These are phyloP conservation scores for Rhinichthys klamathensis DNA, from an alignment of 2,113 vertebrate species.

Conservation along the genomic window DNA sequence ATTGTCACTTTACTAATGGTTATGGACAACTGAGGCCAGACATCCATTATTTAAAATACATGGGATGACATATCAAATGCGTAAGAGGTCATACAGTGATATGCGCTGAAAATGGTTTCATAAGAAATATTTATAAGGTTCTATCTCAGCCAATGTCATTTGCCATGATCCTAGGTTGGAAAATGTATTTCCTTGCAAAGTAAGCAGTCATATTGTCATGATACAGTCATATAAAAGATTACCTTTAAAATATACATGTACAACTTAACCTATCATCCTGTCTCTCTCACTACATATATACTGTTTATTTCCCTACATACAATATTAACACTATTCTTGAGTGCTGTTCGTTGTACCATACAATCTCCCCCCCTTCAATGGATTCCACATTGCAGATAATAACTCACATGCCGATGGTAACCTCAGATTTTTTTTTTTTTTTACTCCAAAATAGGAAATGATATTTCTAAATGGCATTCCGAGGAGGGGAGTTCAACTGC, in stretches of 20 bases:
- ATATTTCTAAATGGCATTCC: conserved; percentile 56
- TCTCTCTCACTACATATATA: not conserved
- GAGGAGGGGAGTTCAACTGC: conserved; percentile 31
- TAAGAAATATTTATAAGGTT: not conserved
- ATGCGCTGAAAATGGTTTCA: not conserved
- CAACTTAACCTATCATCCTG: not conserved
- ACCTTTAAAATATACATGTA: not conserved
- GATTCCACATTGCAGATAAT: conserved; percentile 32
- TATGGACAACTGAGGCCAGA: not conserved
- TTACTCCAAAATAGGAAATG: conserved; percentile 45
- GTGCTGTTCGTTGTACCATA: not conserved
- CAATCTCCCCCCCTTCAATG: not conserved
- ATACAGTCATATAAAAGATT: not conserved
- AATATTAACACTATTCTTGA: not conserved
- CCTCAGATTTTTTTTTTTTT: conserved; percentile 6
- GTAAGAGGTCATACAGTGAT: not conserved
- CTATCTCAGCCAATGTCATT: not conserved
- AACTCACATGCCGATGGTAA: conserved; percentile 22
- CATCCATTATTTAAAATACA: not conserved
- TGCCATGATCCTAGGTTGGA: not conserved
- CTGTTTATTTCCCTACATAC: not conserved
- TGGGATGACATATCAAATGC: not conserved
- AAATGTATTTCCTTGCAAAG: not conserved
- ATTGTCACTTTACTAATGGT: conserved; percentile 16
- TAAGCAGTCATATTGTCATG: not conserved